phyloP scores from a whole-genome alignment of 2,888 invertebrate species.

The Lycaena phlaeas region DNA sequence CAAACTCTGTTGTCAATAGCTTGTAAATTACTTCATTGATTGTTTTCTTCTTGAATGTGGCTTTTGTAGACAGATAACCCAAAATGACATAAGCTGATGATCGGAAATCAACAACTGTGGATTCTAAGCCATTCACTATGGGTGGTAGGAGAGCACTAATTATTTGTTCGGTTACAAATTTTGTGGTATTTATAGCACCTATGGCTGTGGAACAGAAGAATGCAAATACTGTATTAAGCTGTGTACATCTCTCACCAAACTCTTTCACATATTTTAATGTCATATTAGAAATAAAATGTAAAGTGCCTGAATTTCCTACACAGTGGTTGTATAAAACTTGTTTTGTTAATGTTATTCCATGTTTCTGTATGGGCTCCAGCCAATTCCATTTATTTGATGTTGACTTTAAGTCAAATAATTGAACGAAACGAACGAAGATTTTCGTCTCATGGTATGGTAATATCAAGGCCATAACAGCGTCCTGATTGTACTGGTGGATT shows the following conservation, averaged over 20 bases:
- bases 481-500: slow-evolving; percentile 90
- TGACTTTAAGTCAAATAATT: slow-evolving; percentile 79
- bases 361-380: slow-evolving; percentile 81
- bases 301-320: slow-evolving; percentile 54
- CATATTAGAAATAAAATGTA: slow-evolving; percentile 42
- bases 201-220: slow-evolving; percentile 86
- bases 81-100: slow-evolving; percentile 83
- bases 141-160: slow-evolving; percentile 80
- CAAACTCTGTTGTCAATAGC: slow-evolving; percentile 46
- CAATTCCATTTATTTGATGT: slow-evolving; percentile 81
- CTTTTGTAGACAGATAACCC: slow-evolving; percentile 78
- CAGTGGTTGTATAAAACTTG: slow-evolving; percentile 82
- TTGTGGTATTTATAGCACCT: slow-evolving; percentile 76
- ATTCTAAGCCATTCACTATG: slow-evolving; percentile 80
- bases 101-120: slow-evolving; percentile 78
- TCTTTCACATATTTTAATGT: slow-evolving; percentile 66
- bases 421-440: slow-evolving; percentile 87
- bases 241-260: slow-evolving; percentile 70
- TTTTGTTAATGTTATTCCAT: slow-evolving; percentile 82
- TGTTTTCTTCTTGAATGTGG: slow-evolving; percentile 74
- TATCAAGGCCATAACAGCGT: slow-evolving; percentile 84
- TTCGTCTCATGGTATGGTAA: slow-evolving; percentile 95
- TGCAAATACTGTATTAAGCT: slow-evolving; percentile 80
- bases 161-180: slow-evolving; percentile 74
- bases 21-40: slow-evolving; percentile 73